A percentile compares a stretch with the other conserved stretches of the same genome.
Conservation (phyloP, 2,113 vertebrate species). For the Oncorhynchus clarkii region DNA sequence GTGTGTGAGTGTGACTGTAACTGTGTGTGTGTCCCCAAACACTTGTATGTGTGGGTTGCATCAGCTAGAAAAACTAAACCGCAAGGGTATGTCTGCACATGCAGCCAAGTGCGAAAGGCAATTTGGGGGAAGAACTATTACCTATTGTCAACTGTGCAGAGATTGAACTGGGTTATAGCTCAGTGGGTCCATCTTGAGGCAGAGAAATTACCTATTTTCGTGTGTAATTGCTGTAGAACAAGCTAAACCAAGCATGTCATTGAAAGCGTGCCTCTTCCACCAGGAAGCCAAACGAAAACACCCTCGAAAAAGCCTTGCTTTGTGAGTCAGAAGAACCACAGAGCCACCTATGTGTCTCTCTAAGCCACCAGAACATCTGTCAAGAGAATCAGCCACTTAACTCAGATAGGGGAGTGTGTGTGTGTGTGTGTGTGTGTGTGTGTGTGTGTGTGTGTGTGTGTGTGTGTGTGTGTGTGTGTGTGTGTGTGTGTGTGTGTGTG, state of each 20-base stretch:
- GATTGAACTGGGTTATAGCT: constrained; percentile 75
- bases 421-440: no score
- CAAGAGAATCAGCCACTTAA: constrained; percentile 70
- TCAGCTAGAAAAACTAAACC: not conserved
- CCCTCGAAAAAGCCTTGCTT: constrained; percentile 35
- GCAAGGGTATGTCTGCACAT: not conserved
- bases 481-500: not conserved
- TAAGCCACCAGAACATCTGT: constrained; percentile 56
- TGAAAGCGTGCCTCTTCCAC: constrained; percentile 75
- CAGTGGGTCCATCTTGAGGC: constrained; percentile 73
- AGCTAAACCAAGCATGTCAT: constrained; percentile 77
- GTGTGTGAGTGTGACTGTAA: no score
- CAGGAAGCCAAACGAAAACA: constrained; percentile 31
- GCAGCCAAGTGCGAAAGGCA: constrained; percentile 74
- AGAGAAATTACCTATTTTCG: constrained; percentile 76
- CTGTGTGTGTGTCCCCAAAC: no score
- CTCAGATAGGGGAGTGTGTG: not conserved
- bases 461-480: no score
- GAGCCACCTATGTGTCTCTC: constrained; percentile 46
- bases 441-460: no score
- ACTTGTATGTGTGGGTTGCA: not conserved
- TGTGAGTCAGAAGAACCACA: constrained; percentile 58
- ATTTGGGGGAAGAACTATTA: constrained; percentile 64
- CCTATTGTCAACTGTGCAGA: constrained; percentile 53
- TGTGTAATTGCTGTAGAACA: constrained; percentile 73